Base-by-base conservation (phyloP, 2,113 vertebrate genomes). In the Solenodon paradoxus region DNA sequence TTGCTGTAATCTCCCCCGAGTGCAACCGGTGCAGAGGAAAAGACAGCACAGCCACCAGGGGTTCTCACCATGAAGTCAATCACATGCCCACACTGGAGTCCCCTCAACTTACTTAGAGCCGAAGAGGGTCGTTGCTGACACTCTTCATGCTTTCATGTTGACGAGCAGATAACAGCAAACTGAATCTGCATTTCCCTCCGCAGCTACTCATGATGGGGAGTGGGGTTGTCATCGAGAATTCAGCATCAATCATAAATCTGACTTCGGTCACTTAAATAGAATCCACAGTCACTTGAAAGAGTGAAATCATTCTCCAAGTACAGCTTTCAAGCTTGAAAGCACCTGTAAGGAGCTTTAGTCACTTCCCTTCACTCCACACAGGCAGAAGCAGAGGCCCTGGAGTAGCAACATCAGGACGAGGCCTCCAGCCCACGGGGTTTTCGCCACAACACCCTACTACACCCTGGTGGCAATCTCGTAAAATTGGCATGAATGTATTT, bases 201-300 rank as follows among this genome's bases (percentile, higher is more conserved):
- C 66, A 94, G 94, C 81, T 80, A 32, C 45, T 86, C 51, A 2
- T 85, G 80, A 88, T 32, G 42, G 28, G 72, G 63, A 95, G 19
- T 84, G 95, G 30, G 61, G 7, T 17, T 93, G 61, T 81, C 30
- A 59, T 93, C 66, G 78, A 61, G 74, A 95, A 88, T 61, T 95
- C 66, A 91, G 53, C 45, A 85, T 32, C 53, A 72, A 68, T 93
- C 84, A 90, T 30, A 88, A 75, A 77, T 32, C 81, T 24, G 53
- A 86, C 32, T 55, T 53, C 13, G 47, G 42, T 38, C 69, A 69
- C 38, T 79, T 59, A 79, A 75, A 55, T 13, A 80, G 88, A 89
- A 95, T 19, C 35, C 15, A 49, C 79, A 45, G 8, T 59, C 61
- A 63, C 77, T 77, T 91, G n/a, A 49, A 80, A 51, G 51, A 57